phyloP scores from a whole-genome alignment of 2,888 invertebrate species.

The Gandaritis pyraliata region DNA sequence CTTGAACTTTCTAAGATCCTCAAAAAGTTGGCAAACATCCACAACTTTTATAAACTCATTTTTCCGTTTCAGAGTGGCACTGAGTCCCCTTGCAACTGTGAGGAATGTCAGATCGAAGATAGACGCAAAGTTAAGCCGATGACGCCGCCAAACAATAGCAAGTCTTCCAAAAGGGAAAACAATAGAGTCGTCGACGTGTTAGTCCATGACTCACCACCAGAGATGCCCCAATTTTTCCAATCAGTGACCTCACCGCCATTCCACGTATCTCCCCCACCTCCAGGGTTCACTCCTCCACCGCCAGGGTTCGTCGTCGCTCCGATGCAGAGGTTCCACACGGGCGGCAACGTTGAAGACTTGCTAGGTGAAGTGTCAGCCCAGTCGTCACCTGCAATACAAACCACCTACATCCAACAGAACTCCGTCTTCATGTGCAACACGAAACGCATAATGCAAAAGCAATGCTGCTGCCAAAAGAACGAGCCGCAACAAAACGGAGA shows the following conservation, averaged over 20 bases:
- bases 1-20: not conserved
- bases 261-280: constrained; percentile 61
- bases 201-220: constrained; percentile 74
- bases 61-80: constrained; percentile 72
- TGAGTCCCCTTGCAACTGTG: constrained; percentile 76
- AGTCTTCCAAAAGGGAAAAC: constrained; percentile 59
- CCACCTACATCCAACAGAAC: constrained; percentile 78
- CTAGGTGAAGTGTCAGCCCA: constrained; percentile 86
- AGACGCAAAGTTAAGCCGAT: constrained; percentile 40
- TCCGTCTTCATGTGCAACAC: constrained; percentile 82
- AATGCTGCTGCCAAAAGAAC: constrained; percentile 72
- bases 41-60: not conserved
- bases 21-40: constrained; percentile 20
- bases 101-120: constrained; percentile 69
- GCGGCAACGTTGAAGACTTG: constrained; percentile 88
- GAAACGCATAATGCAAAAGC: constrained; percentile 69
- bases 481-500: constrained; percentile 52
- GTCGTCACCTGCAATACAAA: constrained; percentile 73
- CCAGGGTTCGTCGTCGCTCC: constrained; percentile 76
- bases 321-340: constrained; percentile 78
- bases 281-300: constrained; percentile 64
- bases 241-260: constrained; percentile 73
- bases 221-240: constrained; percentile 75
- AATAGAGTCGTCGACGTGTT: constrained; percentile 75
- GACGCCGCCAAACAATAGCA: constrained; percentile 43